These are phyloP conservation scores for Odontothrips loti DNA, from an alignment of 2,888 invertebrate species.

Conservation along the genomic window DNA sequence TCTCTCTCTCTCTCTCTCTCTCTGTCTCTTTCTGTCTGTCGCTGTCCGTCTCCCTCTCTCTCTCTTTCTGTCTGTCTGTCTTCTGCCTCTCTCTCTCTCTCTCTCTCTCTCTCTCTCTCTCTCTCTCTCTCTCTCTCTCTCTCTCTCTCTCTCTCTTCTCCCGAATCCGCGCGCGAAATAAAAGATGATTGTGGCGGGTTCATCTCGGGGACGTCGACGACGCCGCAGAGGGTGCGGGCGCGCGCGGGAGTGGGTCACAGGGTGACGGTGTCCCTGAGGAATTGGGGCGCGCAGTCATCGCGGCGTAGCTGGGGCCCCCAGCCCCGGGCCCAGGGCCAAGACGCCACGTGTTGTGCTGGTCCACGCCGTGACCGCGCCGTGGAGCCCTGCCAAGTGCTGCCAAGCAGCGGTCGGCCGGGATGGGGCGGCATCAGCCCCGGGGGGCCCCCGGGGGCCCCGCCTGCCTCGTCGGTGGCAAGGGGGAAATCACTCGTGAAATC, in stretches of 20 bases:
- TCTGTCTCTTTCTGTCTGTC: too few species aligned
- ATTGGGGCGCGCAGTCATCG: background rate
- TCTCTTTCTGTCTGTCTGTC: too few species aligned
- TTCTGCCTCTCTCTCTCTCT: too few species aligned
- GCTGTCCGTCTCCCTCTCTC: background rate
- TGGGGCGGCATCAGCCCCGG: background rate
- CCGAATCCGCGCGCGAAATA: background rate
- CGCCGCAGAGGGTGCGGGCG: background rate
- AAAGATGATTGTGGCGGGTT: background rate
- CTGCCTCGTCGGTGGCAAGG: too few species aligned
- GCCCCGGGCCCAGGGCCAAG: background rate
- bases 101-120: too few species aligned
- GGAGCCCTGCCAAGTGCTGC: too few species aligned
- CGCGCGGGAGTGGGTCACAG: background rate
- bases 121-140: too few species aligned
- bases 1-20: too few species aligned
- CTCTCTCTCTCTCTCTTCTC: background rate
- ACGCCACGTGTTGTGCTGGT: background rate
- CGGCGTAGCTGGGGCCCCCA: background rate
- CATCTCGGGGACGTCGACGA: background rate
- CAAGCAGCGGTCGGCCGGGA: background rate
- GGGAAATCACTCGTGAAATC: too few species aligned
- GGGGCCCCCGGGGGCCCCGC: too few species aligned
- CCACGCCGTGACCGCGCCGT: background rate
- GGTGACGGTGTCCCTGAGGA: conserved; percentile 16